Evolutionary conservation across 2,888 invertebrate genomes (phyloP).

Genomic region (Cosmia pyralina): DNA sequence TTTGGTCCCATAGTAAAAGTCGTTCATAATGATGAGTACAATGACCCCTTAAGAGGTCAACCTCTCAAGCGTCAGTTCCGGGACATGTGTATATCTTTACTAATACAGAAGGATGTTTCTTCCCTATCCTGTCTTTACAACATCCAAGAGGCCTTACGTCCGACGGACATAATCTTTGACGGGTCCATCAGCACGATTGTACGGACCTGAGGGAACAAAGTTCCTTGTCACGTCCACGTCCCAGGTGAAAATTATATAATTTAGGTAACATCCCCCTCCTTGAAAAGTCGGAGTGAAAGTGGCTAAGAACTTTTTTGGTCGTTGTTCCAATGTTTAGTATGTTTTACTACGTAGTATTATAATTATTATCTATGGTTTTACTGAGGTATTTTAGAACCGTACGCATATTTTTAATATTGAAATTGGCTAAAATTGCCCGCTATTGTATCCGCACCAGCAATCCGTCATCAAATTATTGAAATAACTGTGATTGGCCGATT

Average conservation of each 20-base stretch:
- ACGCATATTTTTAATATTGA: neutral
- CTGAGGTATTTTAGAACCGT: neutral
- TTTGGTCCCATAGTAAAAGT: no score
- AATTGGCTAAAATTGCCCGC: neutral
- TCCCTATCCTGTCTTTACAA: conserved; percentile 30
- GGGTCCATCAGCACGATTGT: conserved; percentile 61
- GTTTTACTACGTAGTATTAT: no score
- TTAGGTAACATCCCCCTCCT: conserved; percentile 6
- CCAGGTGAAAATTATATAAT: conserved; percentile 33
- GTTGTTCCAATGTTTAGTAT: no score
- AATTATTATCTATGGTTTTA: no score
- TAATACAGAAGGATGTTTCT: neutral
- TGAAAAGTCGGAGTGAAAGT: neutral
- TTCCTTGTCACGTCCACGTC: conserved; percentile 33
- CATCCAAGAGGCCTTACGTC: conserved; percentile 21
- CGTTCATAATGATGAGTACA: no score
- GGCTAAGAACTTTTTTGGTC: neutral
- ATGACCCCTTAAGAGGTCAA: no score
- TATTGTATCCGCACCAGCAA: neutral
- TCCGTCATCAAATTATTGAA: conserved; percentile 30
- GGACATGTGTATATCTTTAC: neutral
- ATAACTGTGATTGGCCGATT: conserved; percentile 34
- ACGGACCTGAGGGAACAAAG: conserved; percentile 43
- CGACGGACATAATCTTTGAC: conserved; percentile 46
- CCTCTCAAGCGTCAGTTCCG: no score